Conservation (phyloP, 2,797 vertebrate genomes). For the Sebastes hubbsi region DNA sequence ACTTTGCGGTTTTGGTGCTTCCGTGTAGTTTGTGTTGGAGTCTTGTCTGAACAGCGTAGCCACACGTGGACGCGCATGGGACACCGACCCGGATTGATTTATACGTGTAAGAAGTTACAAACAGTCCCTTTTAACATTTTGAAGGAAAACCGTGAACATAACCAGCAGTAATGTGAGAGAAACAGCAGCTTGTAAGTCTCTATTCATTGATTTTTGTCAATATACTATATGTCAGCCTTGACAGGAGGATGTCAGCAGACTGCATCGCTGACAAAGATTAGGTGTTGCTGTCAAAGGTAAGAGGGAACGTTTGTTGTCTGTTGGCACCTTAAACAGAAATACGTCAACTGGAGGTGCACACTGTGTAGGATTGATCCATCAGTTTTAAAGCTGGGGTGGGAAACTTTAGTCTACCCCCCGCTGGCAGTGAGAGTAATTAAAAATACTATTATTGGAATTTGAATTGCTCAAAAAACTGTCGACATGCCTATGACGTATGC, state of each 20-base stretch:
- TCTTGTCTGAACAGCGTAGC: too few relatives aligned
- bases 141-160: background rate
- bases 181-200: background rate
- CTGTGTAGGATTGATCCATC: conserved; percentile 5
- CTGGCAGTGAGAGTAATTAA: background rate
- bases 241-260: conserved; percentile 6
- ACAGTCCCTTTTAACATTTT: background rate
- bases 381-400: background rate
- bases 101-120: too few relatives aligned
- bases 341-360: background rate
- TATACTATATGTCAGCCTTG: conserved; percentile 11
- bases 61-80: too few relatives aligned
- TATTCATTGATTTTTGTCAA: conserved; percentile 16
- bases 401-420: background rate
- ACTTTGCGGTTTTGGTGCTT: too few relatives aligned
- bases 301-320: conserved; percentile 1
- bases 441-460: background rate
- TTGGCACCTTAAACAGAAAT: conserved; percentile 1
- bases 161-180: background rate
- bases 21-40: too few relatives aligned
- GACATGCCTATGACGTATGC: background rate
- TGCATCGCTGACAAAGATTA: conserved; percentile 14
- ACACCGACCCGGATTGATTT: too few relatives aligned
- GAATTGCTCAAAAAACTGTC: background rate
- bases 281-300: conserved; percentile 13